Base-by-base conservation (phyloP, 2,888 invertebrate species). In the Clusia tigrina region DNA sequence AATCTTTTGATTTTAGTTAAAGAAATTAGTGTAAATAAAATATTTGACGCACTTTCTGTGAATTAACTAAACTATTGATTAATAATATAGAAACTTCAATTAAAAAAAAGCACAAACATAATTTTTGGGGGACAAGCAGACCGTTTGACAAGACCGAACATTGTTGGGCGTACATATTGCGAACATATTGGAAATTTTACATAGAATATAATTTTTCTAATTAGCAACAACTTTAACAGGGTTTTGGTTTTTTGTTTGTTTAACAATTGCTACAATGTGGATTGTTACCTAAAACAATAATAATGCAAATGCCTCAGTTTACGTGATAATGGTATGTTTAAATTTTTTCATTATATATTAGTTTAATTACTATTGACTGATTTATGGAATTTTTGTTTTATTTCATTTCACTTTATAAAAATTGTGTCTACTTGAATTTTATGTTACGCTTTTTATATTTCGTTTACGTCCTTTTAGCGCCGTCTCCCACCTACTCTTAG, bases 221-320 rank as follows among this genome's bases (percentile, higher is more conserved):
- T n/a, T n/a, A n/a, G n/a, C n/a, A n/a, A n/a, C n/a, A n/a, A n/a
- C n/a, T n/a, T 52, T 22, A 23, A 53, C 17, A 53, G 10, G 20
- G 9, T 10, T 37, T 15, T 54, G 42, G 18, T 26, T 37, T 53
- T 54, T 6, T 17, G 38, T 10, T 58, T 26, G 32, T 62, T 62
- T 58, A 63, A 63, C 63, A 63, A 59, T 58, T 54, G 55, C 42
- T 54, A 9, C n/a, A 15, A n/a, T n/a, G 48, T 56, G 42, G 48
- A 37, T 56, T 55, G 37, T 24, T 55, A 55, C 52, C 56, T 52
- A 52, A 57, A 15, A n/a, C 42, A 59, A 55, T 55, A 55, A 12
- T 59, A 55, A 55, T 59, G 37, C 58, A 63, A 63, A 58, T 63
- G 63, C 55, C 20, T 18, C 20, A 56, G 59, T 59, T 55, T 52